These are phyloP conservation scores for Teleogryllus occipitalis DNA, from an alignment of 1,140 invertebrate species.

Conservation along the genomic window DNA sequence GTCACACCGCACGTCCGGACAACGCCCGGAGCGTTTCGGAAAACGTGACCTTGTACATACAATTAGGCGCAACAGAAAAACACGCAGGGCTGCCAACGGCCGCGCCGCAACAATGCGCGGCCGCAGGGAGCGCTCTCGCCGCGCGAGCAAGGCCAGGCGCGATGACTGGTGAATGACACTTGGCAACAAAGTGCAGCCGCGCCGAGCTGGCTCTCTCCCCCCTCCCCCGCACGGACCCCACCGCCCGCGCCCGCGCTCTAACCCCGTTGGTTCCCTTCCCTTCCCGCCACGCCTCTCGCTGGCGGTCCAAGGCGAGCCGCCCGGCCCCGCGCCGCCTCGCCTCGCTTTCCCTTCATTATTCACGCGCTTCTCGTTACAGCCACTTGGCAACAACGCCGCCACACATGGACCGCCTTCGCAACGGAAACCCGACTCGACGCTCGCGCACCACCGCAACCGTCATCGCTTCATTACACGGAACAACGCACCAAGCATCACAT, in stretches of 20 bases:
- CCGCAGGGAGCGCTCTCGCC: too few relatives aligned
- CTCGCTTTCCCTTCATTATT: background rate
- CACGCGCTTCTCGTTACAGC: background rate
- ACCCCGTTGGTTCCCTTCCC: too few relatives aligned
- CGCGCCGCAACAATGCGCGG: background rate
- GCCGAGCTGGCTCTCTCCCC: background rate
- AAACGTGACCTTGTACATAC: background rate
- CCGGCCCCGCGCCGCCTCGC: too few relatives aligned
- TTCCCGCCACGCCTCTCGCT: background rate
- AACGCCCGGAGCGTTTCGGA: background rate
- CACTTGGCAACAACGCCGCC: too few relatives aligned
- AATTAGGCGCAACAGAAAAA: background rate
- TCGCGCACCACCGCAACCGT: too few relatives aligned
- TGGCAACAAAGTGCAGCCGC: conserved; percentile 13
- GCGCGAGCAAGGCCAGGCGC: background rate
- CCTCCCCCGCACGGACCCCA: background rate
- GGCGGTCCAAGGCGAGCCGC: too few relatives aligned
- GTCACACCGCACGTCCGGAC: background rate
- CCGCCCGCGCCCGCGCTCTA: background rate
- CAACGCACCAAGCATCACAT: too few relatives aligned
- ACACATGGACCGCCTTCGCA: too few relatives aligned
- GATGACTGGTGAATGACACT: background rate
- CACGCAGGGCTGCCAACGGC: background rate
- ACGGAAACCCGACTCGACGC: too few relatives aligned
- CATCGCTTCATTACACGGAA: too few relatives aligned